Evolutionary conservation across 1,140 invertebrate genomes (phyloP), one percentile per base, ranked within the genome.

Genomic region (Caenorhabditis tropicalis): DNA sequence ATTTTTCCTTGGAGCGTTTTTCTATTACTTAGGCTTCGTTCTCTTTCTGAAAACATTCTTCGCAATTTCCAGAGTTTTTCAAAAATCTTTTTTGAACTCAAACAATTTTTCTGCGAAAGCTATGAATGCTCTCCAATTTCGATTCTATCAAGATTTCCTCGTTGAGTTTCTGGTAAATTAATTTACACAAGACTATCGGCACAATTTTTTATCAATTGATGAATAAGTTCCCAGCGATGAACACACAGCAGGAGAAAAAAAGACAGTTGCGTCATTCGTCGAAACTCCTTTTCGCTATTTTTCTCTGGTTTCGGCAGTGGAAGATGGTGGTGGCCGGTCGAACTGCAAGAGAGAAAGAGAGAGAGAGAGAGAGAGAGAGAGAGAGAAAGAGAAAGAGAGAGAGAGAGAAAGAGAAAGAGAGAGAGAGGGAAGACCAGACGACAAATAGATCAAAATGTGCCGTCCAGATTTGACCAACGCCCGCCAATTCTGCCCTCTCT

Each of bases 371-470:
- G 43, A 46, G 49, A 21, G n/a, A n/a, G n/a, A n/a, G n/a, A n/a
- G n/a, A n/a, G n/a, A n/a, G n/a, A n/a, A n/a, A n/a, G n/a, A n/a
- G n/a, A n/a, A n/a, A n/a, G n/a, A n/a, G n/a, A n/a, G n/a, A n/a
- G n/a, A n/a, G n/a, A n/a, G n/a, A n/a, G n/a, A n/a, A n/a, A n/a
- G n/a, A n/a, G n/a, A n/a, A n/a, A n/a, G n/a, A n/a, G n/a, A n/a
- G n/a, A n/a, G n/a, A n/a, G n/a, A n/a, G 39, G 5, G 39, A 5
- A 21, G 65, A 43, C 36, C 65, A 74, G 65, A 74, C 65, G 36
- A 43, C 65, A 74, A 74, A 74, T 74, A 74, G 36, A 74, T 74
- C 65, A 74, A 74, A 74, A 74, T 29, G 33, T 21, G 36, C 36
- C 33, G 65, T 70, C n/a, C 9, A 36, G 15, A 70, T 46, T 74